These are phyloP conservation scores for Penaeus vannamei DNA, from an alignment of 1,140 invertebrate species.

Conservation along the genomic window DNA sequence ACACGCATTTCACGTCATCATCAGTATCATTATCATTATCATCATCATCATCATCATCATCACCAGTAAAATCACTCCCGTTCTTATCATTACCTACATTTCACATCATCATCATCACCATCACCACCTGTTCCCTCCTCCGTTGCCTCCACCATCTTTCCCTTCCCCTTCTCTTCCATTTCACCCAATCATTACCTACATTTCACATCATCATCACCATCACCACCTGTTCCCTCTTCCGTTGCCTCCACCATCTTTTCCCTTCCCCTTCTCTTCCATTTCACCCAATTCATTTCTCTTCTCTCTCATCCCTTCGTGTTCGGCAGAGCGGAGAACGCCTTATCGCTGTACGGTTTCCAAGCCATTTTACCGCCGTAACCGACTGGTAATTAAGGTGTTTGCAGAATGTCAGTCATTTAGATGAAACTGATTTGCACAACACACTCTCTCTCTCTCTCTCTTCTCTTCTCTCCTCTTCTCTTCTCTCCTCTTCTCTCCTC, in stretches of 20 bases:
- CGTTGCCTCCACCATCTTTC: constrained; percentile 31
- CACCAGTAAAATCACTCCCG: not conserved
- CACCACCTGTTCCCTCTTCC: not conserved
- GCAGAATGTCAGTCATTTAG: not conserved
- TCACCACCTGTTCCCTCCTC: not conserved
- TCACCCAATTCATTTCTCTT: not conserved
- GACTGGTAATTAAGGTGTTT: not conserved
- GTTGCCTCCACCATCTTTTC: not conserved
- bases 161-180: constrained; percentile 27
- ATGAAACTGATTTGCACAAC: not conserved
- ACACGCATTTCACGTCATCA: not conserved
- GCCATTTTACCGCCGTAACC: constrained; percentile 16
- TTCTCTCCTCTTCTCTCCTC: constrained; percentile 1
- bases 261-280: not conserved
- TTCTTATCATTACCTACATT: not conserved
- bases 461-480: not conserved
- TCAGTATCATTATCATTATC: too few relatives aligned
- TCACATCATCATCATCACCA: not conserved
- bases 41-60: too few relatives aligned
- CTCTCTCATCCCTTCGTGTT: not conserved
- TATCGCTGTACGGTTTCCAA: not conserved
- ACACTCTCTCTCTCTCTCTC: not conserved
- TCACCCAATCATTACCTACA: not conserved
- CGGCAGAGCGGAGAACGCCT: too few relatives aligned
- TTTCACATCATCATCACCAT: not conserved